Evolutionary conservation across 2,113 vertebrate species (phyloP).

Genomic region (Microcebus jonahi): DNA sequence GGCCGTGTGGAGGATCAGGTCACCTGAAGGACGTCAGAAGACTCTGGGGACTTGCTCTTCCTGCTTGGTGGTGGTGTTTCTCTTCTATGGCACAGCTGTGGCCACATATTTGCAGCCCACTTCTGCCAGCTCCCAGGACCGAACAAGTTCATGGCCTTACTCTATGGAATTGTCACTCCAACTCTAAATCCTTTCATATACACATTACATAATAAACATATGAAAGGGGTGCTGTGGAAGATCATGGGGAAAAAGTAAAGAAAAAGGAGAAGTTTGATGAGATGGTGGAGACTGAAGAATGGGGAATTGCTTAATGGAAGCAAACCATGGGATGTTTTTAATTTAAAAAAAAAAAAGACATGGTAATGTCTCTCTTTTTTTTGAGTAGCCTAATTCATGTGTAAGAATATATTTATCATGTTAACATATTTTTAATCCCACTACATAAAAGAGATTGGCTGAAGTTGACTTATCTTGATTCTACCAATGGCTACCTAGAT

Average conservation of each 20-base stretch:
- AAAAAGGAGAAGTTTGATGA: not conserved
- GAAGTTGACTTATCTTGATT: not conserved
- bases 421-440: not conserved
- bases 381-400: not conserved
- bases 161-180: not conserved
- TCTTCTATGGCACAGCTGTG: not conserved
- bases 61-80: not conserved
- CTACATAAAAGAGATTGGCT: not conserved
- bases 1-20: not conserved
- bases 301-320: not conserved
- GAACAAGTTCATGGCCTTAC: not conserved
- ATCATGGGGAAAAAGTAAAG: not conserved
- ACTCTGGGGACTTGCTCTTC: not conserved
- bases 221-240: not conserved
- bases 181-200: slow-evolving; percentile 32
- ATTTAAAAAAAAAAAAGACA: not conserved
- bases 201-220: not conserved
- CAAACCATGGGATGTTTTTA: not conserved
- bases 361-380: not conserved
- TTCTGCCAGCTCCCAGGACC: not conserved
- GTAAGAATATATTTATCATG: not conserved
- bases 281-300: not conserved
- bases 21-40: not conserved
- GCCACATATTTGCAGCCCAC: not conserved
- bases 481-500: not conserved